Evolutionary conservation across 1,140 invertebrate genomes (phyloP).

Genomic region (Anastrepha obliqua): DNA sequence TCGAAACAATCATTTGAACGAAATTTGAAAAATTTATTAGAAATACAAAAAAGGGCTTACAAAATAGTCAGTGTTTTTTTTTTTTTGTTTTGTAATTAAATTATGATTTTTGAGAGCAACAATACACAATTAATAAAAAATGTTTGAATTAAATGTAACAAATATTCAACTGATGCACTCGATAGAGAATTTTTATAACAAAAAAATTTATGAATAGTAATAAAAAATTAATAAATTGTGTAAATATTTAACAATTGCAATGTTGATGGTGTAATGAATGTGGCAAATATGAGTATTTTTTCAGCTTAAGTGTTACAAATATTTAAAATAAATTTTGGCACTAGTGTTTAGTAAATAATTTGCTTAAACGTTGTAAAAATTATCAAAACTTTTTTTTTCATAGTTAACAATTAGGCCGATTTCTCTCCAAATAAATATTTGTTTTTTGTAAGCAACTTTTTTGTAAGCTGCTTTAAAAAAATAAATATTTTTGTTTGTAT

Average conservation of each 20-base stretch:
- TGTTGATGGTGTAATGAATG: constrained; percentile 11
- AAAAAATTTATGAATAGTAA: not conserved
- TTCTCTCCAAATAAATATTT: too few species aligned
- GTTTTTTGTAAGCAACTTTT: too few species aligned
- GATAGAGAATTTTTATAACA: not conserved
- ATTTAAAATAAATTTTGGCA: not conserved
- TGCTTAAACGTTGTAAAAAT: not conserved
- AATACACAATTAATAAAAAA: constrained; percentile 22
- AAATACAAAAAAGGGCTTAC: constrained; percentile 40
- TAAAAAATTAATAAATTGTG: constrained; percentile 41
- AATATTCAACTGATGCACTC: constrained; percentile 5
- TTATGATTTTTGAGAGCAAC: constrained; percentile 10
- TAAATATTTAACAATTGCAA: constrained; percentile 39
- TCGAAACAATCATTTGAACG: constrained; percentile 24
- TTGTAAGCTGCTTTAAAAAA: not conserved
- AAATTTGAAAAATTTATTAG: constrained; percentile 49
- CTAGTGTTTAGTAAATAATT: not conserved
- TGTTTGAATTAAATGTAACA: not conserved
- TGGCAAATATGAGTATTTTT: constrained; percentile 5
- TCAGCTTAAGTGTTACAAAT: not conserved
- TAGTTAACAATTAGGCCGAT: too few species aligned
- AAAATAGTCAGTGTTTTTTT: not conserved
- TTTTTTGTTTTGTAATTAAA: not conserved
- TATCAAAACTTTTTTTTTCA: not conserved
- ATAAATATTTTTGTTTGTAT: not conserved